Conservation (phyloP, 1,140 invertebrate genomes). For the Drosophila hydei region DNA sequence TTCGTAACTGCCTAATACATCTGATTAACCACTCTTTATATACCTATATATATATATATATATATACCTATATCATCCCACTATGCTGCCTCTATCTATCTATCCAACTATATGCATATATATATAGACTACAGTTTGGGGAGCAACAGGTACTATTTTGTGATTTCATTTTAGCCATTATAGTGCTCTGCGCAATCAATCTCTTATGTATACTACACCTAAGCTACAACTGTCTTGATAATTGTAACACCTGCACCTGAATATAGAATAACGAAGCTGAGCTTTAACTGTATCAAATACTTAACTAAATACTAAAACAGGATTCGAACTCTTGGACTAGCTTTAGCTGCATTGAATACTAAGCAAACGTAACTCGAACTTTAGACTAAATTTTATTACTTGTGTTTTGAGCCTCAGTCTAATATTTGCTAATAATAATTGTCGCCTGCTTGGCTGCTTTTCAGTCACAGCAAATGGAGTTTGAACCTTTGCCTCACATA, state of each 20-base stretch:
- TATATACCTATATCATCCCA: constrained; percentile 9
- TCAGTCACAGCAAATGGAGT: no score
- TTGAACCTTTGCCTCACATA: no score
- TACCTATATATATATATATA: background rate
- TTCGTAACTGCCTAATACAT: constrained; percentile 32
- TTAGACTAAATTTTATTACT: no score
- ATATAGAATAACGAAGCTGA: background rate
- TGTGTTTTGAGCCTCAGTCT: no score
- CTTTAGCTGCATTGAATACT: background rate
- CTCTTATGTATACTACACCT: constrained; percentile 87
- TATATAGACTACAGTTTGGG: constrained; percentile 87
- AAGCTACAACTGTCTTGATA: constrained; percentile 80
- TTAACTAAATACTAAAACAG: background rate
- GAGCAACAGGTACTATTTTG: constrained; percentile 88
- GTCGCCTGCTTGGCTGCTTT: no score
- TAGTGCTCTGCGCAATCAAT: constrained; percentile 87
- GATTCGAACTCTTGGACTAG: constrained; percentile 2
- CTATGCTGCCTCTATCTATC: constrained; percentile 35
- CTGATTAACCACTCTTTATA: constrained; percentile 37
- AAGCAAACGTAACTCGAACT: background rate
- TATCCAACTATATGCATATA: constrained; percentile 5
- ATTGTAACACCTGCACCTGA: constrained; percentile 71
- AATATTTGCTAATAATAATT: no score
- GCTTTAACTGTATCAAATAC: constrained; percentile 28
- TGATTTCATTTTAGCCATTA: constrained; percentile 88